Evolutionary conservation across 1,140 invertebrate genomes (phyloP).

Genomic region (Sesamia nonagrioides): DNA sequence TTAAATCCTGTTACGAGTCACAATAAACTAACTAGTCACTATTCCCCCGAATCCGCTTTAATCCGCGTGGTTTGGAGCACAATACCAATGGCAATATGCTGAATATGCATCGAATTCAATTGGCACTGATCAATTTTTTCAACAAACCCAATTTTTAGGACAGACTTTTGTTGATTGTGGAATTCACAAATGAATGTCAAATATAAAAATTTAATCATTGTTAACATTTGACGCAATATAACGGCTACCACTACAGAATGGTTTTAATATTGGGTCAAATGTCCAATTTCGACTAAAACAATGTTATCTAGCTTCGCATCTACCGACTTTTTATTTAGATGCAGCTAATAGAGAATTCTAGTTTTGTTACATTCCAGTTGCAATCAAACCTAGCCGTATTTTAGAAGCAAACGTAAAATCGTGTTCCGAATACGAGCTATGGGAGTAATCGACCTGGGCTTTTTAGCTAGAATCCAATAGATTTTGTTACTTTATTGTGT

Average conservation of each 20-base stretch:
- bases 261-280: background rate
- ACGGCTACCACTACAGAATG: too few relatives aligned
- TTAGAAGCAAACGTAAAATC: constrained; percentile 29
- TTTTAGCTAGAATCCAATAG: constrained; percentile 39
- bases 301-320: background rate
- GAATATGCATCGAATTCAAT: constrained; percentile 43
- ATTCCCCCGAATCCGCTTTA: constrained; percentile 54
- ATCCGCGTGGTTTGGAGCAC: constrained; percentile 61
- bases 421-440: constrained; percentile 40
- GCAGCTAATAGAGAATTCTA: background rate
- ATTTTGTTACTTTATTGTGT: constrained; percentile 38
- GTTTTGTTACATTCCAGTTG: constrained; percentile 13
- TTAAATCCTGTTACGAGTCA: constrained; percentile 52
- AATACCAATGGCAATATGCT: constrained; percentile 43
- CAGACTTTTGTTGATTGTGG: constrained; percentile 13
- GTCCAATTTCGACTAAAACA: background rate
- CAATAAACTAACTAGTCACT: constrained; percentile 53
- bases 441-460: constrained; percentile 37
- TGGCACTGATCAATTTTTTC: constrained; percentile 46
- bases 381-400: constrained; percentile 19
- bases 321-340: background rate
- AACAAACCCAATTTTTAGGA: constrained; percentile 18
- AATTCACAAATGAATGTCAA: constrained; percentile 12
- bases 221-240: too few relatives aligned
- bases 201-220: constrained; percentile 16